A percentile compares a stretch with the other conserved stretches of the same genome.
phyloP scores from a whole-genome alignment of 2,113 vertebrate species.

The Salminus brasiliensis region DNA sequence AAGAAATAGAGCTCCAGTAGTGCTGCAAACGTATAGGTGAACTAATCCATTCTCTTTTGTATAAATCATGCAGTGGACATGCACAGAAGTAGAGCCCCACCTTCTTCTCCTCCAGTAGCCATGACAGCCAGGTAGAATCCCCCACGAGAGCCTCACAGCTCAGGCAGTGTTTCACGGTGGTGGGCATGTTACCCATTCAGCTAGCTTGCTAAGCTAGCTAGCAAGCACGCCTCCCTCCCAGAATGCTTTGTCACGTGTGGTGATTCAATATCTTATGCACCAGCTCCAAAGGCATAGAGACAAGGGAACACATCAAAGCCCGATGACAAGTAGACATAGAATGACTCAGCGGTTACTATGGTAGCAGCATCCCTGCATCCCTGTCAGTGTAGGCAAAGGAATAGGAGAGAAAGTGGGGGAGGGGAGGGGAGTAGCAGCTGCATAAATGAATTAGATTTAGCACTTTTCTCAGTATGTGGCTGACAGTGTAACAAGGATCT shows the following conservation, averaged over 20 bases:
- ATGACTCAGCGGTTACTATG: conserved; percentile 78
- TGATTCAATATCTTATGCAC: neutral
- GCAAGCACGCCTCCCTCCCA: conserved; percentile 34
- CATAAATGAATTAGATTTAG: conserved; percentile 20
- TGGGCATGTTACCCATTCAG: conserved; percentile 85
- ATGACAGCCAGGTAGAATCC: conserved; percentile 82
- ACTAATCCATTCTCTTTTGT: neutral
- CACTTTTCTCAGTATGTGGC: conserved; percentile 36
- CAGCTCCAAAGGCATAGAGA: conserved; percentile 36
- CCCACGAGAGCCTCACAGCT: conserved; percentile 85
- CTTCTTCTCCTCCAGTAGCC: conserved; percentile 73
- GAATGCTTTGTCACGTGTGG: conserved; percentile 42
- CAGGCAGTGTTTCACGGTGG: conserved; percentile 87
- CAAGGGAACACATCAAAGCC: conserved; percentile 42
- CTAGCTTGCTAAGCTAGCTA: conserved; percentile 32
- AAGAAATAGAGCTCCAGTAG: neutral
- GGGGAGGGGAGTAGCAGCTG: conserved; percentile 6
- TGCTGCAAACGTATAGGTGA: neutral
- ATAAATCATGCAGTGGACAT: conserved; percentile 58
- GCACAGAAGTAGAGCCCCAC: conserved; percentile 65
- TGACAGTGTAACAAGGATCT: conserved; percentile 37
- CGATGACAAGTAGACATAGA: neutral
- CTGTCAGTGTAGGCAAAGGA: conserved; percentile 44
- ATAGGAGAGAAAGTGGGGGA: neutral
- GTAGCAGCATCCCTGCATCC: conserved; percentile 52